Base-by-base conservation (phyloP, 2,113 vertebrate species). In the Colistium nudipinnis region DNA sequence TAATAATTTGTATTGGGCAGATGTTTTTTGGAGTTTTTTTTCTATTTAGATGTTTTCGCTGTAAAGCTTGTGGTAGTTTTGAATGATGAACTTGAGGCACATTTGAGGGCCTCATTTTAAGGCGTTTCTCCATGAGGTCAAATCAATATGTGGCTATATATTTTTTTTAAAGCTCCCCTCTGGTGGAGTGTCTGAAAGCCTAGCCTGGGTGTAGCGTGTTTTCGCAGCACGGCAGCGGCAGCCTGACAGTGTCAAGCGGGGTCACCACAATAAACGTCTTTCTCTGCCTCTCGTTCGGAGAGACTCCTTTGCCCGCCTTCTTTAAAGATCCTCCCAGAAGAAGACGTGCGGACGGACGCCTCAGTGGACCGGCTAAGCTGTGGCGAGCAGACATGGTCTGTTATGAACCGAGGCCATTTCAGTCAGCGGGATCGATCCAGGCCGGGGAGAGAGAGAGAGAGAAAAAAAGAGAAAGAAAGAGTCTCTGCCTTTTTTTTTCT, bases 291-390 rank as follows among this genome's bases (percentile, higher is more conserved):
- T 88, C 70, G 39, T 60, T 84, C 17, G 27, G 56, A 80, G 74
- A 71, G 74, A 68, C 78, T 81, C 71, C 81, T 90, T 88, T 79
- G 84, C 80, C 84, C 79, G 55, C 3, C 60, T 74, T 67, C 87
- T 90, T 89, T 87, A 80, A 86, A 88, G 79, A 77, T 83, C 39
- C 61, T 48, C 51, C 87, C 81, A 84, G 84, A 92, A 84, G 84
- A 92, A 89, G 77, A 93, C 54, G 73, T 92, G 81, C 16, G 54
- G 90, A 94, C 64, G 83, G 81, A 76, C 71, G 45, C 78, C 74
- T 90, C 90, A 87, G 76, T 87, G 84, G 88, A 88, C 59, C 88
- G 81, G 84, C 84, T 90, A 93, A 93, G 90, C 88, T 88, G 80
- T 87, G 83, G 81, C 88, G 89, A 90, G 85, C 82, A 89, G 90